Conservation (phyloP, 2,113 vertebrate species). For the Pluvianellus socialis region DNA sequence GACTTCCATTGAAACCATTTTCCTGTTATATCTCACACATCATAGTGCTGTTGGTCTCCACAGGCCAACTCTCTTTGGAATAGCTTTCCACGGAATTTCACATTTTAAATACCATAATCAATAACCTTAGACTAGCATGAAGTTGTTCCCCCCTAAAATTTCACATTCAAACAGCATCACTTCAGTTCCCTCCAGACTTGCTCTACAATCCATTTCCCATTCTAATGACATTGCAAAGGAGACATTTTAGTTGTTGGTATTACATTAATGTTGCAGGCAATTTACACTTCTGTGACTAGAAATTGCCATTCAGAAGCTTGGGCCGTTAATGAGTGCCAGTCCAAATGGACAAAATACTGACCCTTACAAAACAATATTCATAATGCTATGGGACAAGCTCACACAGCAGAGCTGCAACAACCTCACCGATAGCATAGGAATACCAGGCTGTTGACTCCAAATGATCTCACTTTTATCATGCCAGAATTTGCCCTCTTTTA, state of each 20-base stretch:
- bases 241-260: background rate
- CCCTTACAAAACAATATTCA: background rate
- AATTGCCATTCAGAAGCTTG: background rate
- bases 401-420: background rate
- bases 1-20: slow-evolving; percentile 29
- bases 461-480: background rate
- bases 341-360: background rate
- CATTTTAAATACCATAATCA: background rate
- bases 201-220: background rate
- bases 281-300: background rate
- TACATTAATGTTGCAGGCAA: background rate
- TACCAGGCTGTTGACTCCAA: background rate
- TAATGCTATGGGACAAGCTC: background rate
- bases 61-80: background rate
- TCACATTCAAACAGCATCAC: background rate
- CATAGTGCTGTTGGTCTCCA: background rate
- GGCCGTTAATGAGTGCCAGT: background rate
- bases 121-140: background rate
- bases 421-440: background rate
- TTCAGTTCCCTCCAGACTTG: background rate
- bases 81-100: background rate
- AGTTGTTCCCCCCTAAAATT: background rate
- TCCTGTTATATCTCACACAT: background rate
- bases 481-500: background rate
- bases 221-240: background rate